A percentile compares a stretch with the other conserved stretches of the same genome.
These are phyloP conservation scores for Xyliphius kryptos DNA, from an alignment of 2,113 vertebrate species.

Conservation along the genomic window DNA sequence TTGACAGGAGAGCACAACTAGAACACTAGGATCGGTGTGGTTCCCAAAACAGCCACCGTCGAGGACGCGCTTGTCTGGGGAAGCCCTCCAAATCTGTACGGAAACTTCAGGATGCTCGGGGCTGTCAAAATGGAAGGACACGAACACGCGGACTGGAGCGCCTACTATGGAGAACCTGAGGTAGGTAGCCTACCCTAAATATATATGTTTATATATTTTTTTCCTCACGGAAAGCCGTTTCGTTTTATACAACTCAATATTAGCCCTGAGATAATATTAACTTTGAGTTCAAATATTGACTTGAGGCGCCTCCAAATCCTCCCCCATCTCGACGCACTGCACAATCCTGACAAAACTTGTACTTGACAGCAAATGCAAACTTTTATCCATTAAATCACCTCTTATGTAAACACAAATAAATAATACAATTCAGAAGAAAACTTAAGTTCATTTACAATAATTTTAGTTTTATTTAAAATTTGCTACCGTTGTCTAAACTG, in stretches of 20 bases:
- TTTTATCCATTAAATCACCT: constrained; percentile 38
- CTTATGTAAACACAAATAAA: no score
- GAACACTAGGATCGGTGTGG: constrained; percentile 52
- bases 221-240: constrained; percentile 74
- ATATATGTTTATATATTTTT: constrained; percentile 52
- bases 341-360: constrained; percentile 78
- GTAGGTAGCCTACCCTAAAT: constrained; percentile 79
- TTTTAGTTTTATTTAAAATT: no score
- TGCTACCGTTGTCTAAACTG: no score
- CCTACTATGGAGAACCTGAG: constrained; percentile 95
- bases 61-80: constrained; percentile 64
- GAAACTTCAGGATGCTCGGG: constrained; percentile 92
- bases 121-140: constrained; percentile 99
- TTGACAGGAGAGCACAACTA: constrained; percentile 55
- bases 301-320: constrained; percentile 96
- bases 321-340: constrained; percentile 78
- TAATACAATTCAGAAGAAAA: no score
- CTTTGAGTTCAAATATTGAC: constrained; percentile 95
- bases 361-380: constrained; percentile 65
- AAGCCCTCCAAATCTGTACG: constrained; percentile 67
- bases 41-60: constrained; percentile 49
- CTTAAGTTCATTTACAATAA: no score
- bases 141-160: constrained; percentile 96
- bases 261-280: constrained; percentile 94
- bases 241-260: constrained; percentile 89